Conservation (phyloP, 1,140 invertebrate species). For the Magallana angulata region DNA sequence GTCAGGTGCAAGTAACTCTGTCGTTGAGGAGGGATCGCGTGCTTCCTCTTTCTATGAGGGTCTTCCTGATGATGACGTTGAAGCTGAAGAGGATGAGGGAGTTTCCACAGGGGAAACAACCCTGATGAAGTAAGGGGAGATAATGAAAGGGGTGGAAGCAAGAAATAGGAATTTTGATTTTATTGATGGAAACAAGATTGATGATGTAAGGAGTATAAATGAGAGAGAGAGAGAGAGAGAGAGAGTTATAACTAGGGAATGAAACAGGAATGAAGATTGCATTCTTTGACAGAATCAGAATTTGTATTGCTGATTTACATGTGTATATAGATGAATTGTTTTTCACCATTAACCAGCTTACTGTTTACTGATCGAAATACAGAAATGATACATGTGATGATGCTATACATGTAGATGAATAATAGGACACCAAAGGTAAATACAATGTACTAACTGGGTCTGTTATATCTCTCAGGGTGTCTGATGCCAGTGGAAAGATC, state of each 20-base stretch:
- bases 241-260: too few relatives aligned
- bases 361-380: background rate
- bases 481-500: slow-evolving; percentile 45
- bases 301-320: too few relatives aligned
- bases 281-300: too few relatives aligned
- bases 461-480: slow-evolving; percentile 29
- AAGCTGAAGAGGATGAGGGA: background rate
- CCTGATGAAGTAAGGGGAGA: background rate
- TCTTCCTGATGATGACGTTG: slow-evolving; percentile 17
- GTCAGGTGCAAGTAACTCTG: slow-evolving; percentile 29
- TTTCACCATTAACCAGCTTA: background rate
- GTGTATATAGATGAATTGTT: too few relatives aligned
- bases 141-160: background rate
- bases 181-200: too few relatives aligned
- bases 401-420: too few relatives aligned
- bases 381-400: background rate
- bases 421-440: too few relatives aligned
- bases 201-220: too few relatives aligned
- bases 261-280: too few relatives aligned
- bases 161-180: background rate
- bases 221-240: too few relatives aligned
- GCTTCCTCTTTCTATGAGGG: background rate
- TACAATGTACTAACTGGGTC: too few relatives aligned
- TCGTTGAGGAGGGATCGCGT: slow-evolving; percentile 16
- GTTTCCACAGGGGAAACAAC: background rate